Base-by-base conservation (phyloP, 2,797 vertebrate species). In the Poecilia wingei region DNA sequence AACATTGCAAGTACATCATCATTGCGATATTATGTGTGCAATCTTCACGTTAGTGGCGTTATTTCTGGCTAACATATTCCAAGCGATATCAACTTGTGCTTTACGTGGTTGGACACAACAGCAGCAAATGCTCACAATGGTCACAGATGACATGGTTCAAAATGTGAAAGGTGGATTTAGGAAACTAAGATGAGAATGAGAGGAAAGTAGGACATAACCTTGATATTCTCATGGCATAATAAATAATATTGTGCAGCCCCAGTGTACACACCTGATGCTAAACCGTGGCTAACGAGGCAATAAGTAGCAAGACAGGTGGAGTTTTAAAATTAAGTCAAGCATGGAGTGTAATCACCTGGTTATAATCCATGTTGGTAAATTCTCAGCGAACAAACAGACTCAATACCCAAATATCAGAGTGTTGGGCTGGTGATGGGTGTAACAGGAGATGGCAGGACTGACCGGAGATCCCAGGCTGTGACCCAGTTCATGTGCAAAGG, bases 381-480 rank as follows among this genome's bases (percentile, higher is more conserved):
- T 33, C 25, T 33, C 10, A 45, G 22, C 1, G 22, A 53, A 13
- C 2, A 28, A 25, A 41, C 13, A 22, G 14, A 47, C 22, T 72
- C 16, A 28, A 59, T 20, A 14, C 22, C 2, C 31, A 28, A 25
- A 36, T 0, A 13, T 74, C 13, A 78, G 25, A 46, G 3, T 10
- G 1, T 10, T 2, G 55, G 10, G 13, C 18, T 18, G 10, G 39
- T 79, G 25, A 51, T 49, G 36, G 5, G 55, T n/a, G 45, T 64
- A 0, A 25, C 16, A 4, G 31, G 31, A 1, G 22, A 53, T 53
- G 51, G n/a, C n/a, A 51, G 0, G 41, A 95, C 96, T 96, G 75
- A 97, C 97, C 68, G 94, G 93, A 3, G 96, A 89, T 33, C 97
- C 97, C 61, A 97, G 85, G 79, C 96, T 97, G 93, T 97, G 97